Conservation (phyloP, 1,140 invertebrate species). For the Sycophaga agraensis region DNA sequence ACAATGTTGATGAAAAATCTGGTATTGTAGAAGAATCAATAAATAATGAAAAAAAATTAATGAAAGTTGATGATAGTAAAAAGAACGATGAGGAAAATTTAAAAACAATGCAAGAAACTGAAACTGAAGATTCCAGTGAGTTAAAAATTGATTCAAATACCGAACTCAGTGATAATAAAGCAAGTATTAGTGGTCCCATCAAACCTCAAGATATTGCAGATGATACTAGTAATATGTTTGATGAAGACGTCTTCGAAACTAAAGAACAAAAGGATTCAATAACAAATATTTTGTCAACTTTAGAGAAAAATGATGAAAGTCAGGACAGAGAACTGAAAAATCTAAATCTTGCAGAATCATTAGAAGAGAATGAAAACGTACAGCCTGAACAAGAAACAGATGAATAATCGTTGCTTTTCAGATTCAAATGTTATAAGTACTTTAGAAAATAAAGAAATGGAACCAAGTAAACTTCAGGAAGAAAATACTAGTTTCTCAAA, state of each 20-base stretch:
- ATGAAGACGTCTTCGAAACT: neutral
- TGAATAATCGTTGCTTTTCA: neutral
- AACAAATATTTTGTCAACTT: conserved; percentile 10
- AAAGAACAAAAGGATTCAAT: conserved; percentile 6
- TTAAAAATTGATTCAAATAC: neutral
- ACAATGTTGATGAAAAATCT: neutral
- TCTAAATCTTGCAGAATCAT: too few relatives aligned
- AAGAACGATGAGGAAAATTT: neutral
- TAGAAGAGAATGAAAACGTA: too few relatives aligned
- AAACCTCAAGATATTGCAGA: neutral
- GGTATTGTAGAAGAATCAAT: neutral
- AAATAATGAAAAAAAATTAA: neutral
- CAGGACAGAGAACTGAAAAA: too few relatives aligned
- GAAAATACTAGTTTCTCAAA: neutral
- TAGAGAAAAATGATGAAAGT: conserved; percentile 34
- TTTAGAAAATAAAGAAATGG: neutral
- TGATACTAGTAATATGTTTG: neutral
- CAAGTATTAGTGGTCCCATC: neutral
- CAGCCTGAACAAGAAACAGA: neutral
- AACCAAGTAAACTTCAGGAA: too few relatives aligned
- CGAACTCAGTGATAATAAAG: neutral
- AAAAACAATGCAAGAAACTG: neutral
- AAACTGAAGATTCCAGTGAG: neutral
- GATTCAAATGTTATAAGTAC: neutral
- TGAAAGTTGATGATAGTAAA: neutral